Evolutionary conservation across 2,113 vertebrate genomes (phyloP), one percentile per base, ranked within the genome.

Genomic region (Corythoichthys haematopterus): DNA sequence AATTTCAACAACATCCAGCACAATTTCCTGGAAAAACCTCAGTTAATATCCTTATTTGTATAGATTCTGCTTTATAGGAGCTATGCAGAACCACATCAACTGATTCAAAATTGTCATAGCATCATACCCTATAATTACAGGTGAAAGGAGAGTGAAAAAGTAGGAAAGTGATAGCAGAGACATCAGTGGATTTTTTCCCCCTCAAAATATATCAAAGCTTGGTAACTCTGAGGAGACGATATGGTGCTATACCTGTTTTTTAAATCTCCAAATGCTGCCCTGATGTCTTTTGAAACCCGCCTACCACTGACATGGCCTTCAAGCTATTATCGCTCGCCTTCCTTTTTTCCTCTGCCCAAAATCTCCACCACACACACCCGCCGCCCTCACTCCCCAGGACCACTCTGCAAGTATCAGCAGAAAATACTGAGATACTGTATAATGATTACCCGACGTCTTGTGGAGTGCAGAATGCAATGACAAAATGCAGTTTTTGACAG

Each of bases 201-300:
- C 37, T 20, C 37, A 69, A 69, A 88, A 81, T 65, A 90, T 87
- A 93, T 92, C 87, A 92, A 91, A 93, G 87, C 72, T 1, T 65
- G 57, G 78, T 75, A 84, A 72, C 86, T 88, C 80, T 74, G 80
- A 84, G 85, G 87, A 90, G 82, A 89, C 80, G 89, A 90, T 88
- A 81, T 82, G 77, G 75, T 71, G 83, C 74, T 84, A 84, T 86
- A 89, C 86, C 87, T 89, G 89, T 87, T 90, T 64, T 63, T 63
- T 90, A 88, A 87, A 88, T 89, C 89, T 88, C 77, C 60, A n/a
- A 90, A 78, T 80, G 74, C 82, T 84, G 83, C 73, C 81, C 87
- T 87, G 85, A 90, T 89, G 84, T 86, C 88, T 90, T 80, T 79
- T 78, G 84, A 89, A 85, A 84, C 80, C 83, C 84, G 84, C 75